Evolutionary conservation across 2,797 vertebrate species (phyloP).

Genomic region (Cossypha dichroa): DNA sequence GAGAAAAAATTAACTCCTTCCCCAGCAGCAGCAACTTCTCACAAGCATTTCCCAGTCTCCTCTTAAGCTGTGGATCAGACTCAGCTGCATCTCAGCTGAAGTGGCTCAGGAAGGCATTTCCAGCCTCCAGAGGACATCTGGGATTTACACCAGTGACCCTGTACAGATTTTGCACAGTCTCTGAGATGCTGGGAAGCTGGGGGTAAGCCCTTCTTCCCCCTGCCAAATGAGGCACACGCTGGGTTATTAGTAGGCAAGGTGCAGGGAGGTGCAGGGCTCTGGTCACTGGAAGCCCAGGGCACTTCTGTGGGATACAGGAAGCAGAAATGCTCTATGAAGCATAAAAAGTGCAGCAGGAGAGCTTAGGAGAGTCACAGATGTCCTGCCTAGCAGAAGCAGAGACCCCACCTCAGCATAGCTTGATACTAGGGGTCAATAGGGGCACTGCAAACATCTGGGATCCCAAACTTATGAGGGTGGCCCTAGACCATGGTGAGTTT

Average conservation of each 20-base stretch:
- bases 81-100: background rate
- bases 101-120: background rate
- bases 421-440: background rate
- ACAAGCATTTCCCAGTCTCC: background rate
- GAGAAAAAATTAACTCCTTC: background rate
- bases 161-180: background rate
- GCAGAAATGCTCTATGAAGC: fast-evolving
- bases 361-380: background rate
- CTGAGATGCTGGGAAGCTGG: background rate
- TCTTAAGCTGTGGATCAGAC: background rate
- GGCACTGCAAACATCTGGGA: background rate
- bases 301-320: background rate
- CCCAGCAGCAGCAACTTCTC: background rate
- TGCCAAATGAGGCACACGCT: background rate
- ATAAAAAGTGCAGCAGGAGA: background rate
- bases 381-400: background rate
- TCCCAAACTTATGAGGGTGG: background rate
- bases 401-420: background rate
- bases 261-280: background rate
- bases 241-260: background rate
- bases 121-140: background rate
- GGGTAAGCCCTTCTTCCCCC: background rate
- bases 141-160: background rate
- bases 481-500: background rate
- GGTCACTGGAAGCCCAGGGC: background rate